Evolutionary conservation across 2,113 vertebrate species (phyloP).

Genomic region (Melanerpes aurifrons): DNA sequence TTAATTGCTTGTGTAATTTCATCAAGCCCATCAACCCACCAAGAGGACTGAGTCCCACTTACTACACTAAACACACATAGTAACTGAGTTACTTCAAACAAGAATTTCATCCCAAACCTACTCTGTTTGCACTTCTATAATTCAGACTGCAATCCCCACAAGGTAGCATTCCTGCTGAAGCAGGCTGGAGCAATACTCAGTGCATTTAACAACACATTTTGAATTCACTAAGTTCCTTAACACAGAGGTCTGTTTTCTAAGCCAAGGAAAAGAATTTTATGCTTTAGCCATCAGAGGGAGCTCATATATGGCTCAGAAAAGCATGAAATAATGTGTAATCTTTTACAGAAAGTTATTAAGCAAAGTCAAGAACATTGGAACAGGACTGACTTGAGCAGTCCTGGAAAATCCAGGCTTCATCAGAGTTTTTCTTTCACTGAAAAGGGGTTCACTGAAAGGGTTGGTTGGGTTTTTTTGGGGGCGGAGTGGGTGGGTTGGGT

Average conservation of each 20-base stretch:
- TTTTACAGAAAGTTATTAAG: not conserved
- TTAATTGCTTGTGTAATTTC: not conserved
- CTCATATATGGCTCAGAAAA: not conserved
- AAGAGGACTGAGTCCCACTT: not conserved
- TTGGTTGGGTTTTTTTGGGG: not conserved
- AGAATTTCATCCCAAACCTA: not conserved
- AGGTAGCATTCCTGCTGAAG: not conserved
- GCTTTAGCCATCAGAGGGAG: conserved; percentile 58
- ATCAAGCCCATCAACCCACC: accelerated
- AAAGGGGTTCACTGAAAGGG: not conserved
- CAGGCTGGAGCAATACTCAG: not conserved
- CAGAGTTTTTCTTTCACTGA: not conserved
- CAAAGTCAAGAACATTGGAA: not conserved
- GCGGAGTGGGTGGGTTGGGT: too few relatives aligned
- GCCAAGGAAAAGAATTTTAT: not conserved
- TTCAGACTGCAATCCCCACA: not conserved
- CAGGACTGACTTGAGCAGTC: not conserved
- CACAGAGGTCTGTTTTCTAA: accelerated
- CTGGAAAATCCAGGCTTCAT: not conserved
- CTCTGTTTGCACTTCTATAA: not conserved
- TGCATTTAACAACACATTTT: accelerated
- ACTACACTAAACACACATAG: not conserved
- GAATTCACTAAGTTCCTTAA: not conserved
- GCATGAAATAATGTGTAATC: not conserved
- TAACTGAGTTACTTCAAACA: not conserved